These are phyloP conservation scores for Prorops nasuta DNA, from an alignment of 1,140 invertebrate species.

Conservation along the genomic window DNA sequence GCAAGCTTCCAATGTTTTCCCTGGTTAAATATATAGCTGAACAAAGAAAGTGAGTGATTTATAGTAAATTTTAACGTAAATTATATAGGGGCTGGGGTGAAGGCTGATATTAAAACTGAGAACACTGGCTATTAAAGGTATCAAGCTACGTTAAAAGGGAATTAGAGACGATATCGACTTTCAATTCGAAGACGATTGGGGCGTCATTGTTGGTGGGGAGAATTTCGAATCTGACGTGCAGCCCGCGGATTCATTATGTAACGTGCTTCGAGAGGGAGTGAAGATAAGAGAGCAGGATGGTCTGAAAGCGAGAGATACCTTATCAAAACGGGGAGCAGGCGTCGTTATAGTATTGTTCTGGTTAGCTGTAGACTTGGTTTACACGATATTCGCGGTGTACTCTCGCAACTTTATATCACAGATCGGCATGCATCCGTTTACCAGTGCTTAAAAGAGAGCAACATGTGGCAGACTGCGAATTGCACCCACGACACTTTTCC, in stretches of 20 bases:
- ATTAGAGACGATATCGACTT: constrained; percentile 22
- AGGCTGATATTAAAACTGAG: no score
- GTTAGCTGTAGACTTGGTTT: neutral
- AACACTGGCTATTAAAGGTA: no score
- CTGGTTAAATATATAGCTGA: no score
- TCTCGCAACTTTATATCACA: constrained; percentile 9
- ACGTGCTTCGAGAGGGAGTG: constrained; percentile 1
- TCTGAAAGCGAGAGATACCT: no score
- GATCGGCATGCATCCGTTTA: constrained; percentile 3
- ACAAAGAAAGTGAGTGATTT: no score
- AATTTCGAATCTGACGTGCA: constrained; percentile 27
- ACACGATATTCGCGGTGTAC: constrained; percentile 28
- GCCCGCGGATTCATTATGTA: constrained; percentile 23
- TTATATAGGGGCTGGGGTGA: no score
- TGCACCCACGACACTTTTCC: constrained; percentile 13
- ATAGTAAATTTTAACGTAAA: no score
- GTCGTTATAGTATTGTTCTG: no score
- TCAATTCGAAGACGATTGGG: constrained; percentile 22
- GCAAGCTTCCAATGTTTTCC: no score
- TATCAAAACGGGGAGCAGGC: no score
- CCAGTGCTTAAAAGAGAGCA: constrained; percentile 27
- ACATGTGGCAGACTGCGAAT: constrained; percentile 24
- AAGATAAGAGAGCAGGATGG: neutral
- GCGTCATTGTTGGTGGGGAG: constrained; percentile 17
- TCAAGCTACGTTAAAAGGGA: no score